A percentile compares a stretch with the other conserved stretches of the same genome.
Evolutionary conservation across 2,888 invertebrate species (phyloP).

Genomic region (Troides helena): DNA sequence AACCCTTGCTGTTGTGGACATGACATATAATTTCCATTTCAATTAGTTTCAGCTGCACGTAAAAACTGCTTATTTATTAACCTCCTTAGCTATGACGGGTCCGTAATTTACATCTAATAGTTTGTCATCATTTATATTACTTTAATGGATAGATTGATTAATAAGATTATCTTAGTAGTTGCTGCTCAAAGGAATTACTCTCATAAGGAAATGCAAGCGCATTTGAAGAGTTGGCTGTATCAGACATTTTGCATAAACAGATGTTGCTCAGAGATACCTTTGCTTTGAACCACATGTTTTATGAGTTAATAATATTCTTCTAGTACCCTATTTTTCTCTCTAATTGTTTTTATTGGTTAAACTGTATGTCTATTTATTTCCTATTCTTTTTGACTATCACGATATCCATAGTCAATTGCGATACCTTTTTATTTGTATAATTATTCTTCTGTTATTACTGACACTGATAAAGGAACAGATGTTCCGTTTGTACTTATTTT

Average conservation of each 20-base stretch:
- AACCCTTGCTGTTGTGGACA: too few species aligned
- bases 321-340: not conserved
- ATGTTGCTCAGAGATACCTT: not conserved
- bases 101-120: not conserved
- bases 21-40: too few species aligned
- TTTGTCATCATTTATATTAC: conserved; percentile 6
- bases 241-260: conserved; percentile 2
- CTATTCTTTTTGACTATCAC: too few species aligned
- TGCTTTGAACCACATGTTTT: not conserved
- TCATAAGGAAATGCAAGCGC: conserved; percentile 12
- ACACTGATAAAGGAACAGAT: too few species aligned
- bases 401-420: too few species aligned
- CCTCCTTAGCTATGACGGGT: not conserved
- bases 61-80: not conserved
- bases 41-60: too few species aligned
- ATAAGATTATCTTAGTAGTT: conserved; percentile 10
- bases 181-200: conserved; percentile 9
- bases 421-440: too few species aligned
- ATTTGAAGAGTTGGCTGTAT: conserved; percentile 8
- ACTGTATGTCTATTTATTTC: too few species aligned
- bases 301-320: not conserved
- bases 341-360: not conserved
- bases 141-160: conserved; percentile 15
- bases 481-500: too few species aligned
- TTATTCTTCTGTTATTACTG: too few species aligned